These are phyloP conservation scores for Metallyticus violacea DNA, from an alignment of 2,888 invertebrate species.

Conservation along the genomic window DNA sequence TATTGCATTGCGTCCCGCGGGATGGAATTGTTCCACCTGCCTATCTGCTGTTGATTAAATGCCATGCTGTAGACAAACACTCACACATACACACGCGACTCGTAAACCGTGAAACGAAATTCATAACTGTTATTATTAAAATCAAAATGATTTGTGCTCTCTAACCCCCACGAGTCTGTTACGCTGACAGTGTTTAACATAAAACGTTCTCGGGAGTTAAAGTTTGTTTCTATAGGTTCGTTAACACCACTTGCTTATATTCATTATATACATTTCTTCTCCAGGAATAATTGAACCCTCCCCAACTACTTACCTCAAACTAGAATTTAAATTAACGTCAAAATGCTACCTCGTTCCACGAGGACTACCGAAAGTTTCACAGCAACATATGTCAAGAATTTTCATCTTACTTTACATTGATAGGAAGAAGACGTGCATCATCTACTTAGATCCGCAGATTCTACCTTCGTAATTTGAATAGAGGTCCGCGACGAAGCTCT, in stretches of 20 bases:
- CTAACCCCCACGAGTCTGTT: background rate
- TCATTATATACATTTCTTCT: background rate
- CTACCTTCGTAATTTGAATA: background rate
- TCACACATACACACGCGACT: background rate
- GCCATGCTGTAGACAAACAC: background rate
- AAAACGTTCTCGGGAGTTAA: background rate
- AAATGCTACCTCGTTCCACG: background rate
- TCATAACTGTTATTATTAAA: conserved; percentile 19
- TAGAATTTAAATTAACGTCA: conserved; percentile 18
- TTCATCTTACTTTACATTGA: background rate
- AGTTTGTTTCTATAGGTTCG: background rate
- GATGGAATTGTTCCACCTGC: background rate
- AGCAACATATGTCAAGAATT: background rate
- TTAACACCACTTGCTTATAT: background rate
- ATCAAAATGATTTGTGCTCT: conserved; percentile 11
- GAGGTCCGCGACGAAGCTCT: background rate
- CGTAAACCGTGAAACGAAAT: background rate
- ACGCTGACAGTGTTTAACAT: background rate
- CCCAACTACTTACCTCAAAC: background rate
- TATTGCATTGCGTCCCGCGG: conserved; percentile 3
- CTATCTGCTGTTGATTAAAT: conserved; percentile 16
- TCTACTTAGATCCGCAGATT: background rate
- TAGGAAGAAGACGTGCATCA: background rate
- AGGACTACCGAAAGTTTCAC: background rate
- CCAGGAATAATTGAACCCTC: conserved; percentile 3